These are phyloP conservation scores for Chrysolina americana DNA, from an alignment of 2,888 invertebrate genomes.

Conservation along the genomic window DNA sequence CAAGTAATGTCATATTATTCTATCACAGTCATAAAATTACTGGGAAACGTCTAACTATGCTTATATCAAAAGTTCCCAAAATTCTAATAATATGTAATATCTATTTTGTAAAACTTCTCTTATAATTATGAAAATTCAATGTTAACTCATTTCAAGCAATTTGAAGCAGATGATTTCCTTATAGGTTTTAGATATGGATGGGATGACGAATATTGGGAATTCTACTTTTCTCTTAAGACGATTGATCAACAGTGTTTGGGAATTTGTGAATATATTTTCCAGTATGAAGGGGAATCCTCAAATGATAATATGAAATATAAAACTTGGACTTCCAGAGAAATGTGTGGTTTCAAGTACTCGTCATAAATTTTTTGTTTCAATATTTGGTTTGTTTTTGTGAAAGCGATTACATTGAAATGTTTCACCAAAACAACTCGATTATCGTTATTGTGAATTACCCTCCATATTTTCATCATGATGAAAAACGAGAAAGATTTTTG, in stretches of 20 bases:
- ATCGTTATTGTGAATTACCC: not conserved
- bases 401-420: not conserved
- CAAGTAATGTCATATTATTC: constrained; percentile 42
- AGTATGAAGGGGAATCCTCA: not conserved
- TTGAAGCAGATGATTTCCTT: constrained; percentile 33
- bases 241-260: not conserved
- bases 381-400: too few species aligned
- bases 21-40: constrained; percentile 46
- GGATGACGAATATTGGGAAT: constrained; percentile 12
- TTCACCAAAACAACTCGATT: not conserved
- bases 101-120: constrained; percentile 43
- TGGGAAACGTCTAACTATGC: constrained; percentile 33
- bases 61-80: constrained; percentile 46
- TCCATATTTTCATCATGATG: not conserved
- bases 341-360: too few species aligned
- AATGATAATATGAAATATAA: not conserved
- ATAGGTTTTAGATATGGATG: constrained; percentile 16
- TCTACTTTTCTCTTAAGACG: not conserved
- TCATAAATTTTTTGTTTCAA: too few species aligned
- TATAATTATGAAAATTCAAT: constrained; percentile 30
- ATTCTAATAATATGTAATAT: constrained; percentile 37
- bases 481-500: not conserved
- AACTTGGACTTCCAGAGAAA: too few species aligned
- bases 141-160: constrained; percentile 37
- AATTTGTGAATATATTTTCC: constrained; percentile 1